Base-by-base conservation (phyloP, 2,797 vertebrate species). In the Acipenser oxyrinchus region DNA sequence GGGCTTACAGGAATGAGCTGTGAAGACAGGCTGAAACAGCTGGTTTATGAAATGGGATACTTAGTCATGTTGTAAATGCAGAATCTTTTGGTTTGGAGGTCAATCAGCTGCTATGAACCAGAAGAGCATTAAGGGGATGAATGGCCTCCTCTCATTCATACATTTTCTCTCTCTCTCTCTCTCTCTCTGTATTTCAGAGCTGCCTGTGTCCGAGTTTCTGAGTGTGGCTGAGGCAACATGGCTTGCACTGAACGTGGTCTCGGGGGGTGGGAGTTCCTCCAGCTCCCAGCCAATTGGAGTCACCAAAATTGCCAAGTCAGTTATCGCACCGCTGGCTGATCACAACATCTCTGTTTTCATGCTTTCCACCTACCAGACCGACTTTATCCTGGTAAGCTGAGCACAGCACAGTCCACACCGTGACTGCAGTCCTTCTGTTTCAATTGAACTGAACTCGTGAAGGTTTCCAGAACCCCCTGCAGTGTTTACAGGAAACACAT, bases 291-390 rank as follows among this genome's bases (percentile, higher is more conserved):
- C 97, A 73, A 97, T 99, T 0, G 97, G 96, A 0, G 97, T 99
- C 79, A 99, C 97, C 77, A 99, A 99, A 82, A 98, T 99, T 9
- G 96, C 96, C 60, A 99, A 99, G 77, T 99, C 97, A 0, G 96
- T 99, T 73, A 99, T 99, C 3, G 97, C 97, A 1, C 97, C 96
- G 0, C 81, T 99, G 76, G 97, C 97, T 1, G 95, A 99, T 83
- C 97, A 99, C 85, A 97, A 99, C 85, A 97, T 99, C 88, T 99
- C 97, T 0, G 97, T 99, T 62, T 99, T 99, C 75, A 99, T 99
- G 97, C 86, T 98, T 64, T 99, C 97, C 49, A 99, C 97, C 48
- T 99, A 99, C 78, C 97, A 99, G 83, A 99, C 97, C 0, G 97
- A 99, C 87, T 99, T 97, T 83, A 99, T 99, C 76, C 79, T 99